These are phyloP conservation scores for Epinephelus cyanopodus DNA, from an alignment of 2,113 vertebrate species.

Conservation along the genomic window DNA sequence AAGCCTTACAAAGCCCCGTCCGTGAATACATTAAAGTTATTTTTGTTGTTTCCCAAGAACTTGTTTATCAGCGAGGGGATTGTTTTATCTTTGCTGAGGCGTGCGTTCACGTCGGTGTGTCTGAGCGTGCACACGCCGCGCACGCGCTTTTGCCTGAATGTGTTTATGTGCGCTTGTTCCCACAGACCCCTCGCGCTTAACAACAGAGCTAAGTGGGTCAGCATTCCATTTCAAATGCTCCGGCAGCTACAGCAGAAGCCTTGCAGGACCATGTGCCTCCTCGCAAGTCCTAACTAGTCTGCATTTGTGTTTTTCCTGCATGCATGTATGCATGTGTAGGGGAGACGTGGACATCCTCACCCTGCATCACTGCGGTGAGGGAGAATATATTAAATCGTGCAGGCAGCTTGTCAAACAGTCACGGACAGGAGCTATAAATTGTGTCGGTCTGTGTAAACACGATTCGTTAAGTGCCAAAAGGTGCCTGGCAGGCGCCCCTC, in stretches of 20 bases:
- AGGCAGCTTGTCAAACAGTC: conserved; percentile 77
- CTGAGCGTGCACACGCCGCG: neutral
- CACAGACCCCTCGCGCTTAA: conserved; percentile 41
- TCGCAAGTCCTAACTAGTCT: conserved; percentile 33
- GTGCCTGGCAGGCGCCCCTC: conserved; percentile 63
- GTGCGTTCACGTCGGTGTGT: neutral
- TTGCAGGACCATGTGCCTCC: conserved; percentile 5
- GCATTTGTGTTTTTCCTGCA: neutral
- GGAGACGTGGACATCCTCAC: neutral
- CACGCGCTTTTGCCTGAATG: neutral
- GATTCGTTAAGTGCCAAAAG: conserved; percentile 73
- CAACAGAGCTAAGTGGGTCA: conserved; percentile 74
- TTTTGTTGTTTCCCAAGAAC: conserved; percentile 52
- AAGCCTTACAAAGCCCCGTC: conserved; percentile 36
- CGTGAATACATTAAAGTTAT: conserved; percentile 61
- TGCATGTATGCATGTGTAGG: neutral
- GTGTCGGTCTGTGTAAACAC: conserved; percentile 73
- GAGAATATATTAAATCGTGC: conserved; percentile 49
- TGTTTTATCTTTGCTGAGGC: conserved; percentile 46
- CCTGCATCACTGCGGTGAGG: conserved; percentile 7
- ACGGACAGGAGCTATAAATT: conserved; percentile 70
- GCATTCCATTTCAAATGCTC: conserved; percentile 55
- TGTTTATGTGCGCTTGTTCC: conserved; percentile 26
- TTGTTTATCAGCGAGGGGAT: conserved; percentile 52
- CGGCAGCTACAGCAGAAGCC: conserved; percentile 27